A percentile compares a stretch with the other conserved stretches of the same genome.
Evolutionary conservation across 2,797 vertebrate genomes (phyloP).

Genomic region (Dendrocincla tyrannina): DNA sequence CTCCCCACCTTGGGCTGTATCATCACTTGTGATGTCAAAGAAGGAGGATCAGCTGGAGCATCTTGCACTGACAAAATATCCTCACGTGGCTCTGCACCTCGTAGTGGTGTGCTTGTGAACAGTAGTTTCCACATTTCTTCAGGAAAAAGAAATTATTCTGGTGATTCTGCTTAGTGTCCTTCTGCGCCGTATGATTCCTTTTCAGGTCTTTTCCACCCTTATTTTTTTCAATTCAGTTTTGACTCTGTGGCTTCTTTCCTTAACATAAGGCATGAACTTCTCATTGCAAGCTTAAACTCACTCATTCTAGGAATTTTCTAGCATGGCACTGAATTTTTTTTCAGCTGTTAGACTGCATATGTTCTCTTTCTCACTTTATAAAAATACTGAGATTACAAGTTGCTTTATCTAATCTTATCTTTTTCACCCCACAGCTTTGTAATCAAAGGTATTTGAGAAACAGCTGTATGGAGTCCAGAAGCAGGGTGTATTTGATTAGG

Average conservation of each 20-base stretch:
- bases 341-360: background rate
- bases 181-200: background rate
- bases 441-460: conserved; percentile 10
- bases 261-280: background rate
- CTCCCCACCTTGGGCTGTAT: background rate
- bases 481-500: background rate
- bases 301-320: background rate
- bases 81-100: background rate
- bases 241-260: background rate
- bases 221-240: background rate
- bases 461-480: background rate
- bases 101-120: background rate
- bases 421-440: background rate
- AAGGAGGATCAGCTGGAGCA: background rate
- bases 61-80: background rate
- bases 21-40: background rate
- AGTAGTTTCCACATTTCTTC: background rate
- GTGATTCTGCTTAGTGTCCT: background rate
- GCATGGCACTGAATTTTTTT: background rate
- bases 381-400: background rate
- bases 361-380: background rate
- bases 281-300: background rate
- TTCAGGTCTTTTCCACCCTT: background rate
- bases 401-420: background rate
- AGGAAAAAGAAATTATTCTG: background rate